These are phyloP conservation scores for Asteroscopus sphinx DNA, from an alignment of 2,888 invertebrate species.

Conservation along the genomic window DNA sequence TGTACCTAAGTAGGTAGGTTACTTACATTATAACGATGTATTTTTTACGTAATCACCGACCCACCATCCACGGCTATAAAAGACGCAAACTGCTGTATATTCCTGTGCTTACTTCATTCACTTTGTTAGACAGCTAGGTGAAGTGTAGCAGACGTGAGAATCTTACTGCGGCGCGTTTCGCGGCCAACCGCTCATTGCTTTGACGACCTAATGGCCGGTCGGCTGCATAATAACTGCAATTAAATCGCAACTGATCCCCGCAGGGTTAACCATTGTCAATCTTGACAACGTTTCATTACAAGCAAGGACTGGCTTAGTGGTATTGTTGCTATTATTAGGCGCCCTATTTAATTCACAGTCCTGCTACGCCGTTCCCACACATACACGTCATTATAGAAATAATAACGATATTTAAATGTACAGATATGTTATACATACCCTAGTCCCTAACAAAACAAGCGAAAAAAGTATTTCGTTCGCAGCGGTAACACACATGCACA, in stretches of 20 bases:
- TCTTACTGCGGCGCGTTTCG: constrained; percentile 48
- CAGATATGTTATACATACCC: too few species aligned
- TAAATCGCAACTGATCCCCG: constrained; percentile 68
- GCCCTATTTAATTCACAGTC: constrained; percentile 35
- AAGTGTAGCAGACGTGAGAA: constrained; percentile 70
- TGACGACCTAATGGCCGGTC: constrained; percentile 70
- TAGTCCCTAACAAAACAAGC: too few species aligned
- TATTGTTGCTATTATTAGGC: constrained; percentile 43
- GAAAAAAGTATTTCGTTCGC: too few species aligned
- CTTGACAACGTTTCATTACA: constrained; percentile 66
- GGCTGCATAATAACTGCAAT: constrained; percentile 80
- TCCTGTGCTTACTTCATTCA: constrained; percentile 47
- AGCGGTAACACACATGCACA: too few species aligned
- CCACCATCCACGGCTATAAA: constrained; percentile 27
- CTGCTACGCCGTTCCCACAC: constrained; percentile 18
- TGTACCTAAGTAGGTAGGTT: too few species aligned
- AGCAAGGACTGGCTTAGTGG: constrained; percentile 46
- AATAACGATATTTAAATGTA: constrained; percentile 31
- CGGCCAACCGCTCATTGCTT: constrained; percentile 60
- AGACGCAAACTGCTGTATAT: constrained; percentile 40
- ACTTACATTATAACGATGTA: constrained; percentile 24
- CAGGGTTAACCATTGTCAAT: constrained; percentile 66
- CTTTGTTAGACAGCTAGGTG: constrained; percentile 64
- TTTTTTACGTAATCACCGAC: constrained; percentile 35
- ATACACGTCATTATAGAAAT: constrained; percentile 18